Conservation (phyloP, 2,113 vertebrate genomes). For the Carassius carassius region DNA sequence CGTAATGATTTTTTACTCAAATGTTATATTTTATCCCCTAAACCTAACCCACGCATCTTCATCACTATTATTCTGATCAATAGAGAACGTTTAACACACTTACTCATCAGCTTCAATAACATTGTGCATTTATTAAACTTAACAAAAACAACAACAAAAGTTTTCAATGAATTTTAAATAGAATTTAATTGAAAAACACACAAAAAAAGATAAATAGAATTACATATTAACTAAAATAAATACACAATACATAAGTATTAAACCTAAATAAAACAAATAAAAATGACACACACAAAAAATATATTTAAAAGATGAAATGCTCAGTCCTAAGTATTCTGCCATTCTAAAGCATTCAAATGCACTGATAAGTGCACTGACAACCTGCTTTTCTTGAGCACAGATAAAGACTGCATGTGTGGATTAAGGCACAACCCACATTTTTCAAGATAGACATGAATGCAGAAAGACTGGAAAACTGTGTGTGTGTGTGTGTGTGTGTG, state of each 20-base stretch:
- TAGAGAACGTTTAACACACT: no score
- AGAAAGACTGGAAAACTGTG: constrained; percentile 4
- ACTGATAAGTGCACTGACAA: not conserved
- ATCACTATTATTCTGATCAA: no score
- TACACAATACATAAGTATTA: not conserved
- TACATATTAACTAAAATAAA: not conserved
- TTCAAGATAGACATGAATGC: not conserved
- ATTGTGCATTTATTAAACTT: not conserved
- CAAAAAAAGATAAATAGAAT: not conserved
- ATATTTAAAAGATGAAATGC: not conserved
- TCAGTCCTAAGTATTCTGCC: not conserved
- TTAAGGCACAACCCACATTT: not conserved
- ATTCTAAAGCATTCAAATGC: not conserved
- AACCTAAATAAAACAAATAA: not conserved
- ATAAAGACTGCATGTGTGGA: not conserved
- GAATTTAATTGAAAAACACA: not conserved
- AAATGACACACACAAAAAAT: not conserved
- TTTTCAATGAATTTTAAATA: not conserved
- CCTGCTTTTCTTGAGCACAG: not conserved
- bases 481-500: constrained; percentile 7
- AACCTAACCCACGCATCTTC: not conserved
- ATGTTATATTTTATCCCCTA: not conserved
- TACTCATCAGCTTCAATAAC: not conserved
- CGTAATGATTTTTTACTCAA: no score
- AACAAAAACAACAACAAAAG: no score